These are phyloP conservation scores for Scopus umbretta DNA, from an alignment of 2,113 vertebrate species.

Conservation along the genomic window DNA sequence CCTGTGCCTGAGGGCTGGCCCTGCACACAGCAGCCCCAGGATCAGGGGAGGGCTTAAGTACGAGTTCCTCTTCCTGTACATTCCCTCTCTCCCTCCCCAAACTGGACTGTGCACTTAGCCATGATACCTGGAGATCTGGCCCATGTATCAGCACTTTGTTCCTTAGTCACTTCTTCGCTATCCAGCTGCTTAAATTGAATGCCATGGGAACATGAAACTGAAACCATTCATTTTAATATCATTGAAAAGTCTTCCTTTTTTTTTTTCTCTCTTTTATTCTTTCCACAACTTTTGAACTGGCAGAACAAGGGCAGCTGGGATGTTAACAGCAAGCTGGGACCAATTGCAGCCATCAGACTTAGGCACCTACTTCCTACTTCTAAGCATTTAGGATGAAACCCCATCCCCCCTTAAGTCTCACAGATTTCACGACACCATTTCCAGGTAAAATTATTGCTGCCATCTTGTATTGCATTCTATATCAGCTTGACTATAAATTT, in stretches of 20 bases:
- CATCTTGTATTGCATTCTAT: neutral
- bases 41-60: neutral
- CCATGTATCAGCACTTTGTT: neutral
- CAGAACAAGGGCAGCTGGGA: neutral
- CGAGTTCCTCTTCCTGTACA: neutral
- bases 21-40: neutral
- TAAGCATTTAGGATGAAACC: neutral
- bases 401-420: neutral
- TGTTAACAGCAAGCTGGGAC: neutral
- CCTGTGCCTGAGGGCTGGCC: neutral
- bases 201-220: neutral
- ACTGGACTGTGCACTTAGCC: accelerated
- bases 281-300: neutral
- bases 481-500: neutral
- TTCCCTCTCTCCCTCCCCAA: neutral
- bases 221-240: neutral
- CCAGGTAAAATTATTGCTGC: neutral
- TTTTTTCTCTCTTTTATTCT: neutral
- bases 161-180: neutral
- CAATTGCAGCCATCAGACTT: neutral
- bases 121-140: neutral
- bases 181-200: neutral
- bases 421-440: neutral
- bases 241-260: neutral
- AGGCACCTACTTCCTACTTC: neutral